These are phyloP conservation scores for Vulpes ferrilata DNA, from an alignment of 2,113 vertebrate species.

Conservation along the genomic window DNA sequence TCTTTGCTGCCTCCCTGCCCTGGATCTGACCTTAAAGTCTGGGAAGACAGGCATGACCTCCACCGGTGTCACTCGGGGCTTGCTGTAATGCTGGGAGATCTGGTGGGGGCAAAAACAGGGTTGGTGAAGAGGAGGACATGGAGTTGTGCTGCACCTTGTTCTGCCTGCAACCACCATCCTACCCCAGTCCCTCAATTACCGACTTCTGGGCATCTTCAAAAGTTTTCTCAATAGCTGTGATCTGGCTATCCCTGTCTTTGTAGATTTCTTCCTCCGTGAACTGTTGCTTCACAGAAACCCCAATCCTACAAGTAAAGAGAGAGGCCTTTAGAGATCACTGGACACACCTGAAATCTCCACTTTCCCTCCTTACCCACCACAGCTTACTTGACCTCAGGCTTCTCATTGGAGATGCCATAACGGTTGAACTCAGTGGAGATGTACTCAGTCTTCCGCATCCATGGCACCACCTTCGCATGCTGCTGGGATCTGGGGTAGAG, in stretches of 20 bases:
- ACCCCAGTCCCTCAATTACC: conserved; percentile 81
- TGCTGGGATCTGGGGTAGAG: conserved; percentile 91
- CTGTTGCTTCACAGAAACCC: conserved; percentile 97
- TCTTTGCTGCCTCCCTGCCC: neutral
- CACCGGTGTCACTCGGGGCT: conserved; percentile 95
- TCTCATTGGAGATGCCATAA: conserved; percentile 96
- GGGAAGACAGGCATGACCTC: conserved; percentile 95
- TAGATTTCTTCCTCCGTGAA: conserved; percentile 98
- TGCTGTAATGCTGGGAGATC: conserved; percentile 96
- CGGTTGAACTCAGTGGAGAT: conserved; percentile 98
- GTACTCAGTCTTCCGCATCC: conserved; percentile 98
- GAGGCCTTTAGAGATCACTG: neutral
- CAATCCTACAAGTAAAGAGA: conserved; percentile 88
- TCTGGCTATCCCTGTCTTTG: conserved; percentile 97
- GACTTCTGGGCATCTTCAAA: conserved; percentile 97
- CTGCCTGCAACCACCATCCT: neutral
- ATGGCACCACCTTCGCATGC: conserved; percentile 96
- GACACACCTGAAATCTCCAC: neutral
- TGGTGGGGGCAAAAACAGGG: conserved; percentile 69
- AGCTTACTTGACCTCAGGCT: conserved; percentile 97
- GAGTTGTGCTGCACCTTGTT: neutral
- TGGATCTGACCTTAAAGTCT: conserved; percentile 93
- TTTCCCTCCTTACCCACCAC: neutral
- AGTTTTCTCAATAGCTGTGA: conserved; percentile 97
- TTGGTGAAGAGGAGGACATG: neutral